phyloP scores from a whole-genome alignment of 1,140 invertebrate species.

The Trichonephila clavipes region DNA sequence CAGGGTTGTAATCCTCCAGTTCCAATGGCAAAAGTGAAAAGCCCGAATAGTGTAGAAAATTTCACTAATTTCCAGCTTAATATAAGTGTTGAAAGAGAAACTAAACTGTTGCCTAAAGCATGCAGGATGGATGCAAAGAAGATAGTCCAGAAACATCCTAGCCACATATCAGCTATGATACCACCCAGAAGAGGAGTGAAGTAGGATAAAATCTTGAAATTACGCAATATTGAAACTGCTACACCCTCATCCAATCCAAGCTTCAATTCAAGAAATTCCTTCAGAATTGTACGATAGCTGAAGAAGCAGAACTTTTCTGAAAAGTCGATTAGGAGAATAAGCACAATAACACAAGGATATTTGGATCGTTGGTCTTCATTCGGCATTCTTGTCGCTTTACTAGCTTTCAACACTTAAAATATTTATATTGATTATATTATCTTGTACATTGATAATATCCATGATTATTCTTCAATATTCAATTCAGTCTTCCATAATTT shows the following conservation, averaged over 20 bases:
- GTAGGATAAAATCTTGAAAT: conserved; percentile 91
- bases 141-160: conserved; percentile 89
- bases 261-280: conserved; percentile 88
- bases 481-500: no score
- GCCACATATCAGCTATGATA: conserved; percentile 92
- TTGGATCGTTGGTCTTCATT: neutral
- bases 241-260: conserved; percentile 85
- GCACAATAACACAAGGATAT: conserved; percentile 90
- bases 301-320: conserved; percentile 98
- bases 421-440: neutral
- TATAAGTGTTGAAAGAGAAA: conserved; percentile 82
- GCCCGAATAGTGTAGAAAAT: conserved; percentile 86
- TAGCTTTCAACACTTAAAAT: neutral
- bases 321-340: conserved; percentile 97
- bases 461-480: neutral
- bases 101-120: conserved; percentile 89
- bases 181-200: conserved; percentile 93
- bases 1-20: conserved; percentile 99
- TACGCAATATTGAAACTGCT: conserved; percentile 90
- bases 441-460: neutral
- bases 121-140: conserved; percentile 89
- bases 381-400: neutral
- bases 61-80: neutral
- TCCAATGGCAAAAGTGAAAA: conserved; percentile 89
- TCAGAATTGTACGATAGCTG: conserved; percentile 86